Conservation (phyloP, 2,113 vertebrate species). For the Nesogale talazaci region DNA sequence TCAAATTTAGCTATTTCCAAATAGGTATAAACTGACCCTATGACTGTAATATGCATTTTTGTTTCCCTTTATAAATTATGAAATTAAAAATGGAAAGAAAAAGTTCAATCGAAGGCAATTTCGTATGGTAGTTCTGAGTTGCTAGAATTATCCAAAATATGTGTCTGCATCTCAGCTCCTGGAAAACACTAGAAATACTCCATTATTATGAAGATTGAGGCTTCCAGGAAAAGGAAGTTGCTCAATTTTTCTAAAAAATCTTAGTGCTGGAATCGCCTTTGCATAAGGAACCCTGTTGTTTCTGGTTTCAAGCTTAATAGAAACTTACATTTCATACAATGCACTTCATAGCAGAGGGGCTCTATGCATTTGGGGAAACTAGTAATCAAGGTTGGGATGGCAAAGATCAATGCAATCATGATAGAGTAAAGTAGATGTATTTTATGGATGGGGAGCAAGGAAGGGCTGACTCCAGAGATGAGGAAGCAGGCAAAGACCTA, state of each 20-base stretch:
- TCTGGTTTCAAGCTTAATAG: neutral
- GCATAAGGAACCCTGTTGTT: neutral
- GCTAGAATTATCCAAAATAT: neutral
- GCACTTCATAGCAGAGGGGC: neutral
- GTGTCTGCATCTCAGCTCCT: neutral
- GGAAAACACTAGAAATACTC: neutral
- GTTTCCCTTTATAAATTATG: neutral
- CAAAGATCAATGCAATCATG: neutral
- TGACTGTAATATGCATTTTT: neutral
- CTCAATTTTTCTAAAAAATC: neutral
- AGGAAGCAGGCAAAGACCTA: neutral
- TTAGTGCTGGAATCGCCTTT: neutral
- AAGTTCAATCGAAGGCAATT: neutral
- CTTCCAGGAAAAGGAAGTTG: neutral
- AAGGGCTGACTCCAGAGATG: neutral
- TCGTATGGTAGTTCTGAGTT: neutral
- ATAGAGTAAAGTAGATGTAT: neutral
- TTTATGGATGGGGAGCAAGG: neutral
- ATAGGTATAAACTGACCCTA: neutral
- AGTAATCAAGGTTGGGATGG: neutral
- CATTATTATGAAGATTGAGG: constrained; percentile 3
- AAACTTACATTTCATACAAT: neutral
- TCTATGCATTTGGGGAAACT: neutral
- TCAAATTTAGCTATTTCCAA: neutral
- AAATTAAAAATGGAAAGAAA: constrained; percentile 9